phyloP scores from a whole-genome alignment of 2,797 vertebrate genomes.

The Paedocypris micromegethes region DNA sequence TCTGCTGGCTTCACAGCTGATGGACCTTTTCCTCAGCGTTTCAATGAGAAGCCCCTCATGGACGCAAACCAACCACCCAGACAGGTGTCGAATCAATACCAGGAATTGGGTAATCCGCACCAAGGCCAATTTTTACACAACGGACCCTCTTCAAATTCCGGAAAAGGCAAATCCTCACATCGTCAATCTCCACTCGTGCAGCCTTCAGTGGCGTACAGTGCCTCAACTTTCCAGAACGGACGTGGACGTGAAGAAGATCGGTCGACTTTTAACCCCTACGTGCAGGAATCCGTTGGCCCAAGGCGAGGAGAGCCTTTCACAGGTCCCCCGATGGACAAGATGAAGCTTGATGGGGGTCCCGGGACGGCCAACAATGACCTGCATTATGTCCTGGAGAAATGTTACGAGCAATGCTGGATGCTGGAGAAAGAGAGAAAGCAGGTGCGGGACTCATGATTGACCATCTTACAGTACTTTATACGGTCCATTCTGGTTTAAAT shows the following conservation, averaged over 20 bases:
- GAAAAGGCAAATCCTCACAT: conserved; percentile 57
- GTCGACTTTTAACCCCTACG: conserved; percentile 64
- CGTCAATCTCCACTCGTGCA: conserved; percentile 59
- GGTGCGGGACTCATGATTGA: conserved; percentile 62
- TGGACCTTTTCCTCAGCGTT: conserved; percentile 56
- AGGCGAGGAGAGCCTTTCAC: conserved; percentile 59
- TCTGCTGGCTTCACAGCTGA: conserved; percentile 56
- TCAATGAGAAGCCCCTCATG: conserved; percentile 60
- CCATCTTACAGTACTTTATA: too few species aligned
- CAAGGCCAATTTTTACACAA: conserved; percentile 54
- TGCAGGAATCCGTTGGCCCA: conserved; percentile 55
- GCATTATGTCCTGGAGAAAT: conserved; percentile 77
- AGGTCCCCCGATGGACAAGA: conserved; percentile 61
- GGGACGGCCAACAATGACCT: conserved; percentile 70
- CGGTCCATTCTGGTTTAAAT: too few species aligned
- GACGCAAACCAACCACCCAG: conserved; percentile 64
- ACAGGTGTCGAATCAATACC: conserved; percentile 63
- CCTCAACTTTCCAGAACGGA: conserved; percentile 61
- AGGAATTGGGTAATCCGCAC: conserved; percentile 62
- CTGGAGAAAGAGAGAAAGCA: conserved; percentile 87
- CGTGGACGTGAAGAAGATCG: conserved; percentile 62
- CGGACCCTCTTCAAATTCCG: conserved; percentile 26
- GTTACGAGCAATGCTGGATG: conserved; percentile 80
- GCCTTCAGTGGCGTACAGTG: conserved; percentile 52
- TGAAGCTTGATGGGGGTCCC: conserved; percentile 63